Conservation (phyloP, 1,140 invertebrate genomes). For the Ruditapes philippinarum region DNA sequence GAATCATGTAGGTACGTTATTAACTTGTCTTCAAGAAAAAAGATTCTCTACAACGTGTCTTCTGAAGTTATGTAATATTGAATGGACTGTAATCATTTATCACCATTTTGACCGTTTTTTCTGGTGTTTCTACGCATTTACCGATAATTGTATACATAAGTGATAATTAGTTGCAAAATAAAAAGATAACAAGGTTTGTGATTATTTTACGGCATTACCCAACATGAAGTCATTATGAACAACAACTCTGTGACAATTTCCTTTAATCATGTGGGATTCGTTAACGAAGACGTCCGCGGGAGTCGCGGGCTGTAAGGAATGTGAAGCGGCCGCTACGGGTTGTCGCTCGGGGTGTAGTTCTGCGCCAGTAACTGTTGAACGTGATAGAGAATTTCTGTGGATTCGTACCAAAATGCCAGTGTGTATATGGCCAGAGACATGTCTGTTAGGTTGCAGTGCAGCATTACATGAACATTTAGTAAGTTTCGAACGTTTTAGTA, state of each 20-base stretch:
- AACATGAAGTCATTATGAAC: conserved; percentile 44
- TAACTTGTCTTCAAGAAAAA: neutral
- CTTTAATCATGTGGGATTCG: conserved; percentile 75
- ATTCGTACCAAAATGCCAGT: conserved; percentile 79
- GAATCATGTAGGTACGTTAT: neutral
- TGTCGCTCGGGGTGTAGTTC: conserved; percentile 55
- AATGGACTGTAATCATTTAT: neutral
- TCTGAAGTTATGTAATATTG: neutral
- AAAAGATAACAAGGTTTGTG: neutral
- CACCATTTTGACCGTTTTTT: neutral
- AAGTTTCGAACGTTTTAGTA: neutral
- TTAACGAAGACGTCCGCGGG: conserved; percentile 46
- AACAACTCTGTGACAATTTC: conserved; percentile 10
- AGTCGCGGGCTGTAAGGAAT: conserved; percentile 53
- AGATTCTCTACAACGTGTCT: neutral
- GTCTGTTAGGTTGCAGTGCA: conserved; percentile 76
- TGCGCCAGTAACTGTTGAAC: conserved; percentile 73
- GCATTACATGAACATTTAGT: conserved; percentile 54
- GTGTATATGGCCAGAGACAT: conserved; percentile 79
- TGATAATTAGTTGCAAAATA: neutral
- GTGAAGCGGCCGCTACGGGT: conserved; percentile 60
- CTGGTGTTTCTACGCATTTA: neutral
- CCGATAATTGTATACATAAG: neutral
- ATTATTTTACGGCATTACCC: neutral
- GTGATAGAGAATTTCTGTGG: conserved; percentile 73